Evolutionary conservation across 1,140 invertebrate species (phyloP), one percentile per base, ranked within the genome.

Genomic region (Pararge aegeria): DNA sequence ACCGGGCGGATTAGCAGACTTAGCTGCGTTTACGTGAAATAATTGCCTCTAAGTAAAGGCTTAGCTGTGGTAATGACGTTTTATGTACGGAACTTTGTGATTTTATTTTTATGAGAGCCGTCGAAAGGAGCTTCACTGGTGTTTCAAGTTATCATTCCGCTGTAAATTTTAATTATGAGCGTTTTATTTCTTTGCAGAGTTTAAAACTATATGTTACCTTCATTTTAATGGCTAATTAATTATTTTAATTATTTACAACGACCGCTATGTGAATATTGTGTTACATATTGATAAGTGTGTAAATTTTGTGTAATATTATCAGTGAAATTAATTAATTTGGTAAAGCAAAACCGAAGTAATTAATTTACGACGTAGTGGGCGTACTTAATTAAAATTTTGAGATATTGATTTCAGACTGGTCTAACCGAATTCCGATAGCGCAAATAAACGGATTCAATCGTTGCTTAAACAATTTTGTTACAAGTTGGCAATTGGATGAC

Each of bases 21-120:
- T 49, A 37, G 10, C 50, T 49, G 13, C 52, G 46, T 56, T 56
- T 37, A 62, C 37, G 37, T 50, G 56, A 34, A 58, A 58, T 58
- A 49, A 51, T 42, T 58, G 10, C 34, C 24, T 27, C 27, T 58
- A 58, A 58, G 38, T 52, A 44, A 52, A 58, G 56, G 56, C 48
- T 58, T 58, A 58, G 30, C 49, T n/a, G 15, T 42, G 19, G 38
- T 54, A 42, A 54, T 18, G 52, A 54, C 42, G 3, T 12, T 9
- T 15, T 42, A 18, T 18, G 5, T 42, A 18, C 34, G 10, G 9
- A 9, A 10, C 12, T 42, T 9, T 16, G 15, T 42, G 38, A 16
- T 18, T 42, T 15, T 42, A 42, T 15, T 42, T 42, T 42, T 18
- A 16, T 0, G 12, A 3, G 1, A 42, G 16, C 30, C 30, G 30